phyloP scores from a whole-genome alignment of 2,797 vertebrate species.

The Trachops cirrhosus region DNA sequence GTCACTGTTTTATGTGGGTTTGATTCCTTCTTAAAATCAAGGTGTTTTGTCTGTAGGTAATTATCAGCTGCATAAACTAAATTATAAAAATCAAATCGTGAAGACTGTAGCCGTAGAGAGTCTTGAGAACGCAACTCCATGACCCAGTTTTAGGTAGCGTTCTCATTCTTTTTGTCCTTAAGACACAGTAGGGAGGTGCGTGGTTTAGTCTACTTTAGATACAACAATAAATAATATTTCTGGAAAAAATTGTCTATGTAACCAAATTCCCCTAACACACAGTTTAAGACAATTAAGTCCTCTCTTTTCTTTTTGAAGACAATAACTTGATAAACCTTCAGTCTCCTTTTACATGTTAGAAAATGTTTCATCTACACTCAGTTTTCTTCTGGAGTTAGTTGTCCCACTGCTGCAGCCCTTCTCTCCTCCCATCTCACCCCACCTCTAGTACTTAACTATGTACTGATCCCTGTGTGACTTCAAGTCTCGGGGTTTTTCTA shows the following conservation, averaged over 20 bases:
- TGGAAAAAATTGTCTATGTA: background rate
- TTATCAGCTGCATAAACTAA: conserved; percentile 14
- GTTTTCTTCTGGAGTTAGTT: background rate
- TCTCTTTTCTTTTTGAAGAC: background rate
- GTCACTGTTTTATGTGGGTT: background rate
- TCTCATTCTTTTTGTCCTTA: conserved; percentile 2
- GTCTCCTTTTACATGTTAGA: background rate
- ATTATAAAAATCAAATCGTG: background rate
- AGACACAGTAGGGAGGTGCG: background rate
- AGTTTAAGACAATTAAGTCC: background rate
- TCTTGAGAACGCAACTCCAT: background rate
- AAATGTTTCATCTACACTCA: background rate
- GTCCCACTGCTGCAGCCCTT: background rate
- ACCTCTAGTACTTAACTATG: background rate
- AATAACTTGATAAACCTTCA: background rate
- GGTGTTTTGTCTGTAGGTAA: conserved; percentile 23
- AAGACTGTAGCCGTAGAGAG: background rate
- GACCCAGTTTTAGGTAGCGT: background rate
- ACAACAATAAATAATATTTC: background rate
- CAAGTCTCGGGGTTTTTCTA: background rate
- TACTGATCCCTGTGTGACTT: background rate
- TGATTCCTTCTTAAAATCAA: conserved; percentile 5
- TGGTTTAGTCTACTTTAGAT: background rate
- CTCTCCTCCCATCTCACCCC: background rate
- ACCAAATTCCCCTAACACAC: background rate